These are phyloP conservation scores for Rhegmatorhina hoffmannsi DNA, from an alignment of 2,113 vertebrate species.

Conservation along the genomic window DNA sequence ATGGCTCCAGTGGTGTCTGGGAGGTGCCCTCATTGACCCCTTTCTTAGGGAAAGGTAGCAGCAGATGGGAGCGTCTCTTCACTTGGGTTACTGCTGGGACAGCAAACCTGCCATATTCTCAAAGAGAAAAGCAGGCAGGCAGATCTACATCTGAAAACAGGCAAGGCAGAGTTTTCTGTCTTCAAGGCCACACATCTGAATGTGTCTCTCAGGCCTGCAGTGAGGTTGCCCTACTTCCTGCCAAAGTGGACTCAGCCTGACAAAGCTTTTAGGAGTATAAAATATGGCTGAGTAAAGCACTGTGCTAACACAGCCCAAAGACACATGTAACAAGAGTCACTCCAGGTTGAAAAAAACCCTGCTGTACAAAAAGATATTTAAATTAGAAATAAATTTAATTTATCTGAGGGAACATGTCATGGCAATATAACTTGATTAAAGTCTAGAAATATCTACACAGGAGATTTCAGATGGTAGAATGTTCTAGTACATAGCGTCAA, in stretches of 20 bases:
- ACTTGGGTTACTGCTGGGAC: not conserved
- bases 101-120: fast-evolving
- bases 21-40: not conserved
- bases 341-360: not conserved
- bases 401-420: not conserved
- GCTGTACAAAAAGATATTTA: not conserved
- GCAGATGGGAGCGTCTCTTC: not conserved
- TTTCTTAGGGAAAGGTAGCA: not conserved
- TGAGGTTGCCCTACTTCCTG: not conserved
- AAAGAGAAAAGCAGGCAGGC: not conserved
- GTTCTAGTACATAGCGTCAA: not conserved
- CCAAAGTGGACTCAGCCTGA: not conserved
- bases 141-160: not conserved
- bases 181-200: not conserved
- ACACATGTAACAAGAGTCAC: not conserved
- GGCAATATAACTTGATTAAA: not conserved
- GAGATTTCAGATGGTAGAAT: not conserved
- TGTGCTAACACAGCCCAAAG: not conserved
- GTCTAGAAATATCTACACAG: not conserved
- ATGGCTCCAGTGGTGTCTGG: not conserved
- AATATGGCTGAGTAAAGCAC: not conserved
- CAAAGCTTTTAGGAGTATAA: not conserved
- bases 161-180: not conserved
- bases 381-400: not conserved
- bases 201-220: fast-evolving